These are phyloP conservation scores for Diadophis punctatus DNA, from an alignment of 2,113 vertebrate genomes.

Conservation along the genomic window DNA sequence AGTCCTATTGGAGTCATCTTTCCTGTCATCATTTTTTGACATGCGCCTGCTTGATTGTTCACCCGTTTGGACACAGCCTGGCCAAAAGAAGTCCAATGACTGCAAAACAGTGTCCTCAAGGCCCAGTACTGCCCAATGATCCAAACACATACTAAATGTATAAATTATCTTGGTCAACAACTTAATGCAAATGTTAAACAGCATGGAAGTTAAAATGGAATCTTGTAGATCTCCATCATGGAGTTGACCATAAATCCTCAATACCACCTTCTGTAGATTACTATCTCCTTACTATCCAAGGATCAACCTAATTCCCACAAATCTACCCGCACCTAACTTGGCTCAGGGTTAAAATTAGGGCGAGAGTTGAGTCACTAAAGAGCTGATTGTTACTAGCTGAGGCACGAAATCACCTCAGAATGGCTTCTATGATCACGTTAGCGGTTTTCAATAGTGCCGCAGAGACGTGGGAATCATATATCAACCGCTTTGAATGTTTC, in stretches of 20 bases:
- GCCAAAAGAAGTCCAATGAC: background rate
- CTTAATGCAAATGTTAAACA: background rate
- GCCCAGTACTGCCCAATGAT: background rate
- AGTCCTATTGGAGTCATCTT: background rate
- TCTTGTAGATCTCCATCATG: background rate
- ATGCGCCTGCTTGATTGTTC: background rate
- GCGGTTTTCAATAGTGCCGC: no score
- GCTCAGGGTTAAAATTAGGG: no score
- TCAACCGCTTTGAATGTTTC: no score
- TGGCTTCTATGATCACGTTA: no score
- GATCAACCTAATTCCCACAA: background rate
- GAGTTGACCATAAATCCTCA: background rate
- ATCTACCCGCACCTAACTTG: background rate
- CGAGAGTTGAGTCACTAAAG: no score
- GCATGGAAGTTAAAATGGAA: background rate
- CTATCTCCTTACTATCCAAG: background rate
- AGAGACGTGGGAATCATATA: no score
- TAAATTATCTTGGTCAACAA: background rate
- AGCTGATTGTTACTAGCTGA: no score
- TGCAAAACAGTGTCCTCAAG: background rate
- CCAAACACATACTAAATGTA: background rate
- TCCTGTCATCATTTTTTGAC: background rate
- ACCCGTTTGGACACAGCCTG: background rate
- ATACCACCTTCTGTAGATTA: background rate
- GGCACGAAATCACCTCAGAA: no score